Base-by-base conservation (phyloP, 2,113 vertebrate species). In the Anhinga rufa region DNA sequence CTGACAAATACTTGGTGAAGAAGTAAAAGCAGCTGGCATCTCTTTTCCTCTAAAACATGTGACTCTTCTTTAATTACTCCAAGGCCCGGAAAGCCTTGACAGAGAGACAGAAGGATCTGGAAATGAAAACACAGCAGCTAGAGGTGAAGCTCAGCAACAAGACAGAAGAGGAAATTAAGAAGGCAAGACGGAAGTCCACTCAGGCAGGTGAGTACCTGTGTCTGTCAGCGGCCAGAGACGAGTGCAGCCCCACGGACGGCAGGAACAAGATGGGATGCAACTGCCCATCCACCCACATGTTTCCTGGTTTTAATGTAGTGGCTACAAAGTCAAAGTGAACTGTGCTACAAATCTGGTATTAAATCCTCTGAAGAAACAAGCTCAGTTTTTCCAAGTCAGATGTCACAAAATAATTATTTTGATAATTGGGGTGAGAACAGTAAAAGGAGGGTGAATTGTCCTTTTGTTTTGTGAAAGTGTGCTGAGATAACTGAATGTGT, bases 161-260 rank as follows among this genome's bases (percentile, higher is more conserved):
- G 97, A 99, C 98, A 2, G 99, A 99, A 93, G 99, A 99, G 90
- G 99, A 99, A 86, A 99, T 99, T 95, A 99, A 99, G 98, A 99
- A 99, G 93, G 99, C 99, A 0, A 98, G 99, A 68, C 88, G 99
- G 96, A 99, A 99, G 98, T 99, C 99, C 91, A 99, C 99, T 2
- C 99, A 99, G 98, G 99, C 99, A 17, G 99, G 99, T 99, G 95
- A 98, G 99, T 89, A 10, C 87, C 51, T 20, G 40, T 15, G 54
- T 31, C 29, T 0, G 0, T 51, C 15, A 5, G 19, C 1, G 1
- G 18, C 10, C 1, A 13, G 19, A 48, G 31, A 17, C 5, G 6
- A 81, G 32, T 12, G 6, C 42, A 68, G 44, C 46, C 34, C 18
- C 12, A 4, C 1, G 7, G 32, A 4, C 0, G 3, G 38, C 1